Percentiles rank a stretch among this genome's conserved stretches.
Conservation (phyloP, 2,888 invertebrate species). For the Heteromyza rotundicornis region DNA sequence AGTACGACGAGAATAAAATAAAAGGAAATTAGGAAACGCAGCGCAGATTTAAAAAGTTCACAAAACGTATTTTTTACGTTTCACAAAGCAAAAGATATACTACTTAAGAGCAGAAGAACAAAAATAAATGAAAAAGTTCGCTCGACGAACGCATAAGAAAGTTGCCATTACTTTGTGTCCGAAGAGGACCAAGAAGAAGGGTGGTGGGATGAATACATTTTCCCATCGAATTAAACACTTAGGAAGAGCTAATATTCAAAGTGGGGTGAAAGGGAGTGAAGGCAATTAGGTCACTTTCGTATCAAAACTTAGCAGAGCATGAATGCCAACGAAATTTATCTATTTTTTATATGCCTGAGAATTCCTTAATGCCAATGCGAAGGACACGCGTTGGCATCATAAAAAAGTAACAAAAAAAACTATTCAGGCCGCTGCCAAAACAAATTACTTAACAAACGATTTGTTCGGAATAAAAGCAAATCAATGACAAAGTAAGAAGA, state of each 20-base stretch:
- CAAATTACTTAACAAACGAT: conserved; percentile 19
- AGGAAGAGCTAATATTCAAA: background rate
- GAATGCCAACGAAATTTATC: background rate
- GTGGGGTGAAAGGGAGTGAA: background rate
- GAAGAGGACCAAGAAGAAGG: no score
- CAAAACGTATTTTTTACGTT: conserved; percentile 25
- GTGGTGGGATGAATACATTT: background rate
- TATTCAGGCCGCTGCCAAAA: background rate
- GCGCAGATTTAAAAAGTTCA: conserved; percentile 24
- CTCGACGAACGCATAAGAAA: background rate
- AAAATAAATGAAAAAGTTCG: conserved; percentile 8
- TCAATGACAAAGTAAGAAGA: background rate
- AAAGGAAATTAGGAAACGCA: conserved; percentile 25
- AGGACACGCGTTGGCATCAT: conserved; percentile 7
- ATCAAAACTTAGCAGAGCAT: background rate
- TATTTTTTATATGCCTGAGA: background rate
- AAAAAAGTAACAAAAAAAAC: conserved; percentile 5
- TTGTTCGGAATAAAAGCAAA: conserved; percentile 5
- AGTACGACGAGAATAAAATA: background rate
- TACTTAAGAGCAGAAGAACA: background rate
- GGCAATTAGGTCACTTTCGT: background rate
- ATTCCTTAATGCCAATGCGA: conserved; percentile 3
- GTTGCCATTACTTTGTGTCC: no score
- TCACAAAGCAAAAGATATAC: conserved; percentile 13
- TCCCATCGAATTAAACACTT: background rate